Conservation (phyloP, 2,797 vertebrate genomes). For the Peromyscus aztecus region DNA sequence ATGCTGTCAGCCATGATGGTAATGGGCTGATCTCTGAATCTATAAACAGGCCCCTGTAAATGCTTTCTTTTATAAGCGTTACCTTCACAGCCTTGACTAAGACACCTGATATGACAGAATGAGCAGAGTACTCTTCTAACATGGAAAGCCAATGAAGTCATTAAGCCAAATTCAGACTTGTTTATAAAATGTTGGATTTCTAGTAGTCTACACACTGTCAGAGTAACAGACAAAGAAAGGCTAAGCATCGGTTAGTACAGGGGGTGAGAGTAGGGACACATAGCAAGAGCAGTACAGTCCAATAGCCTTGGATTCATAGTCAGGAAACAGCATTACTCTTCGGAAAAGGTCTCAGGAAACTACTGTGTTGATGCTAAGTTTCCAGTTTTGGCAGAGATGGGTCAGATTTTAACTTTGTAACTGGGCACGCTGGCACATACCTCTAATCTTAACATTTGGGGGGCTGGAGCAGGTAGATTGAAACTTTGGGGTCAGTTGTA, state of each 20-base stretch:
- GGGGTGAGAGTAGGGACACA: background rate
- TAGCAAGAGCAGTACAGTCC: background rate
- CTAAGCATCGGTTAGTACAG: background rate
- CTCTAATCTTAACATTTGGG: background rate
- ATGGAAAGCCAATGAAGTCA: background rate
- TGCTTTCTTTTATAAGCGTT: background rate
- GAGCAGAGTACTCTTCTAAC: background rate
- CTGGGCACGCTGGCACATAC: background rate
- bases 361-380: background rate
- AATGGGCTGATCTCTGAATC: too few species aligned
- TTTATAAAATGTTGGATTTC: background rate
- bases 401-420: background rate
- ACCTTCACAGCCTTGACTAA: background rate
- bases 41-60: background rate
- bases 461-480: background rate
- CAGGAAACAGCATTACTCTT: background rate
- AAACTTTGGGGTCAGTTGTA: too few species aligned
- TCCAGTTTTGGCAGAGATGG: constrained; percentile 34
- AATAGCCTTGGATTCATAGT: background rate
- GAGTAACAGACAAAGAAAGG: background rate
- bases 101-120: background rate
- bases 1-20: background rate
- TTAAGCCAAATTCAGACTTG: background rate
- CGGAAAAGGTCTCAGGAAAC: background rate
- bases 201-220: background rate